Evolutionary conservation across 2,888 invertebrate genomes (phyloP).

Genomic region (Microctonus aethiopoides): DNA sequence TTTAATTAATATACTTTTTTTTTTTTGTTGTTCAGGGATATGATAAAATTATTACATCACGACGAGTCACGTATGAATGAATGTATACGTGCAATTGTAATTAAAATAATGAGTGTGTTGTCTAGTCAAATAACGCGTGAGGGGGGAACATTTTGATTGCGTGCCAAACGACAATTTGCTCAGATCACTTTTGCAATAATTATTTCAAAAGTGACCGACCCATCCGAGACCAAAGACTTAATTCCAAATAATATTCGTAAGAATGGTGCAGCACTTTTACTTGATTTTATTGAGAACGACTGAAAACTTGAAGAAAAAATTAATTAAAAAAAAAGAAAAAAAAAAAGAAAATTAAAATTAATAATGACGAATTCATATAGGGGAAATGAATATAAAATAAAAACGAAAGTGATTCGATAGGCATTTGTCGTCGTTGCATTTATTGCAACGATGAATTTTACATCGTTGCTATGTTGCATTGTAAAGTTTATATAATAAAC

Average conservation of each 20-base stretch:
- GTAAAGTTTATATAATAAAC: conserved; percentile 58
- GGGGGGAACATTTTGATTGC: conserved; percentile 38
- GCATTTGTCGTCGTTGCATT: conserved; percentile 33
- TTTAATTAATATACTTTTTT: not conserved
- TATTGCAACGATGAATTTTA: conserved; percentile 34
- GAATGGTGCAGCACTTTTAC: conserved; percentile 23
- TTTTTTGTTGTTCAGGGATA: not conserved
- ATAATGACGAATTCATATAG: not conserved
- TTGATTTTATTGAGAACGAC: not conserved
- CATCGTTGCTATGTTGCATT: conserved; percentile 59
- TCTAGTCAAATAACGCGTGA: conserved; percentile 20
- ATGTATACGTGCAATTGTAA: conserved; percentile 42
- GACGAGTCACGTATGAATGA: conserved; percentile 35
- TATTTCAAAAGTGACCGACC: conserved; percentile 54
- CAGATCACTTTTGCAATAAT: conserved; percentile 56
- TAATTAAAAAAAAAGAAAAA: not conserved
- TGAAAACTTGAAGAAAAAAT: not conserved
- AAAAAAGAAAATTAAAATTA: not conserved
- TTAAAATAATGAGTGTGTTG: conserved; percentile 18
- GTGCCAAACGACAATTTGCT: conserved; percentile 64
- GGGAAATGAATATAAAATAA: conserved; percentile 11
- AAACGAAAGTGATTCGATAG: conserved; percentile 33
- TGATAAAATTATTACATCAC: not conserved
- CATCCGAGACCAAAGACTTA: conserved; percentile 65
- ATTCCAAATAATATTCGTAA: conserved; percentile 43